Evolutionary conservation across 2,113 vertebrate species (phyloP), one percentile per base, ranked within the genome.

Genomic region (Choloepus hoffmanni): DNA sequence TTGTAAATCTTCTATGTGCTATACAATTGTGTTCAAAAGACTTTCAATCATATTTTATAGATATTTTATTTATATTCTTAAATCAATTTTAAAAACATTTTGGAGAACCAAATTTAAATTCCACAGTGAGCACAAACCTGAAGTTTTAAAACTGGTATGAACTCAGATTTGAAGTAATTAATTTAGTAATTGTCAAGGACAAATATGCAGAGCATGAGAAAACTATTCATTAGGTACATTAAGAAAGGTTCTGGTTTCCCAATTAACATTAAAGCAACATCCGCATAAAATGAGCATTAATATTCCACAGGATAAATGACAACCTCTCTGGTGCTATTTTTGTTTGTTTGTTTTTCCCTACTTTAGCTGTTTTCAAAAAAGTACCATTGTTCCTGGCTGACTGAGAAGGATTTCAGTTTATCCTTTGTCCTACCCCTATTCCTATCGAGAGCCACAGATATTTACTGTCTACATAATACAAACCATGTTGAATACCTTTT

Each of bases 221-320:
- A 95, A 97, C 98, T 98, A 98, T 97, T 98, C 96, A 97, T 98
- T 98, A 97, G 90, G 85, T 86, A 87, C 90, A 96, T 85, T 98
- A 97, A 97, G 92, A 88, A 98, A 98, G 92, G 94, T 92, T 97
- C 95, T 2, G 6, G 74, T 92, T 98, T 97, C 81, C 98, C 98
- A 98, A 98, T 98, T 98, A 98, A 97, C 97, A 98, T 96, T 97
- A 98, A 96, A 96, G 96, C 97, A 98, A 87, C 92, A 88, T 97
- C 98, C 98, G 96, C 98, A 98, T 97, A 98, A 98, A 98, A 96
- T 97, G 97, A 98, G 30, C 91, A 97, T 93, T 96, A 97, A 94
- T 96, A 91, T 97, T 97, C 74, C 67, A 58, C 40, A 86, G 60
- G 26, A 95, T 77, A 94, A 94, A 85, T 76, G 78, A 53, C 89